These are phyloP conservation scores for Mantis religiosa DNA, from an alignment of 2,888 invertebrate species.

Conservation along the genomic window DNA sequence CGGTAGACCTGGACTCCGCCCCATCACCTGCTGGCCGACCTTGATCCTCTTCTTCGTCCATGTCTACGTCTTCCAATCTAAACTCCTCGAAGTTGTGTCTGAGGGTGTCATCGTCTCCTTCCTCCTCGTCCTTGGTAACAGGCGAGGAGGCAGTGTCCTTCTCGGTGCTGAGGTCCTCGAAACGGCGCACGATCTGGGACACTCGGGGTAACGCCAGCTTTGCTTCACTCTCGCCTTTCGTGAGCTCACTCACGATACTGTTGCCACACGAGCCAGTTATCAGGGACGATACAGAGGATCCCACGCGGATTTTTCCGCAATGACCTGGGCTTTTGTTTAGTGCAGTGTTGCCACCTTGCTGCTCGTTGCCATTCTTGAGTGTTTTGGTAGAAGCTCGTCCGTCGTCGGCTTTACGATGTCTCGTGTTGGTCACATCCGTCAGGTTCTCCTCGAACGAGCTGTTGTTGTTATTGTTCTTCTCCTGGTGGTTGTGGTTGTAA, in stretches of 20 bases:
- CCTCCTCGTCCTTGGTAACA: slow-evolving; percentile 45
- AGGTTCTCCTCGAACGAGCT: slow-evolving; percentile 25
- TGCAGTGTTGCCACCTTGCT: background rate
- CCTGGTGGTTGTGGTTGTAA: background rate
- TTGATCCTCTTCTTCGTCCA: slow-evolving; percentile 37
- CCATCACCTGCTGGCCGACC: slow-evolving; percentile 31
- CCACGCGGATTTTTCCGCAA: slow-evolving; percentile 28
- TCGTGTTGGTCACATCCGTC: background rate
- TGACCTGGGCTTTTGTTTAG: background rate
- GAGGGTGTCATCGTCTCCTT: slow-evolving; percentile 64
- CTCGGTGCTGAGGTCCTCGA: slow-evolving; percentile 43
- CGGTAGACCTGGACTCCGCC: slow-evolving; percentile 44
- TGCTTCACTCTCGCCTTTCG: slow-evolving; percentile 15
- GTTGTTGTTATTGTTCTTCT: slow-evolving; percentile 6
- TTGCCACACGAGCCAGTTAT: slow-evolving; percentile 30
- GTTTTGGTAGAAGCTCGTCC: background rate
- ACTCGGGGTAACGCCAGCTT: slow-evolving; percentile 35
- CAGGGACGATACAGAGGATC: slow-evolving; percentile 31
- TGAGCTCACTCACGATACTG: slow-evolving; percentile 31
- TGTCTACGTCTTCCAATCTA: slow-evolving; percentile 69
- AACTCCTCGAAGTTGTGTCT: slow-evolving; percentile 77
- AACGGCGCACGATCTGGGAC: slow-evolving; percentile 42
- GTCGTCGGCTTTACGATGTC: background rate
- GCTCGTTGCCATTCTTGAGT: background rate
- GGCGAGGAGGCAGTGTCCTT: background rate